Evolutionary conservation across 2,888 invertebrate species (phyloP), one percentile per base, ranked within the genome.

Genomic region (Athripsodes cinereus): DNA sequence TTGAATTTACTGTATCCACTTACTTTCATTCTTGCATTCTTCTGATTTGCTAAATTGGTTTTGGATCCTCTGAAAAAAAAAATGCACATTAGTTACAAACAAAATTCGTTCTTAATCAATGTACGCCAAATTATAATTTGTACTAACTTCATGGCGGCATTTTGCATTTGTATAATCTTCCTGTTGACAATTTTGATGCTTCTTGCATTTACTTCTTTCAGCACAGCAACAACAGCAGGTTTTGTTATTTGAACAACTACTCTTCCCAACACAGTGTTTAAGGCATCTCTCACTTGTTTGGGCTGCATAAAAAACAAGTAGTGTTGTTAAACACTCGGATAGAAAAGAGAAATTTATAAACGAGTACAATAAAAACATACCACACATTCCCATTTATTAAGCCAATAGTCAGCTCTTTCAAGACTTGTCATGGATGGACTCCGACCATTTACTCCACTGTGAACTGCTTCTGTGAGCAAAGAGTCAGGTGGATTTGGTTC

Each of bases 381-480:
- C 19, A 54, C 54, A 46, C 44, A 13, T 44, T 51, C 46, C 58
- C 58, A 58, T 18, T 51, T 40, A 6, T 58, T 31, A 40, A 58
- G 21, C 40, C 54, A 51, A 10, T 22, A 40, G 3, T 21, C 51
- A 10, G 54, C 54, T 16, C 51, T 49, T 10, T 44, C 50, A 13
- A 58, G 44, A 19, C 50, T 56, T 8, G 44, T 20, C n/a, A 18
- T 20, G 11, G 56, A 56, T 22, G 22, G 19, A 8, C 58, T 54
- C 13, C 54, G 48, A 19, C 51, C 58, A 21, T 44, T 26, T 5
- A 58, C 46, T n/a, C 20, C 58, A 46, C 58, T 51, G 20, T 53
- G 51, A 8, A 44, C 58, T 2, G 54, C 51, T 26, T 58, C 58
- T 1, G 44, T 48, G 2, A 58, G 50, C 52, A 44, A 22, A 21